Conservation (phyloP, 1,140 invertebrate genomes). For the Nilaparvata lugens region DNA sequence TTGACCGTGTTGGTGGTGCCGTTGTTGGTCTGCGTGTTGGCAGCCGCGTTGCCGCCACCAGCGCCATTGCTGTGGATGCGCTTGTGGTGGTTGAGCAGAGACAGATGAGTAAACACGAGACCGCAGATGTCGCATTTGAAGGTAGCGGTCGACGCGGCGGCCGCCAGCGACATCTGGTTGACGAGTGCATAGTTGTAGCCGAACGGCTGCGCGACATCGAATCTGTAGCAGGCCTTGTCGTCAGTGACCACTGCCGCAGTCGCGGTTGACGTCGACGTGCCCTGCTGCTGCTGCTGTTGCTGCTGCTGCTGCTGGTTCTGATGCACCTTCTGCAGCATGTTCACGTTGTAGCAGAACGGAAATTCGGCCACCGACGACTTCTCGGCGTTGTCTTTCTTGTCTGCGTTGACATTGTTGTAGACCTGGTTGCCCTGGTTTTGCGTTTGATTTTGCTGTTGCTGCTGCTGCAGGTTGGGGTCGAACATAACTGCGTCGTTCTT, state of each 20-base stretch:
- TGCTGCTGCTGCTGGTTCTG: constrained; percentile 32
- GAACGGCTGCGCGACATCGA: constrained; percentile 44
- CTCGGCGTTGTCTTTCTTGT: constrained; percentile 20
- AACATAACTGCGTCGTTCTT: constrained; percentile 22
- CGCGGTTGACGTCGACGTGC: constrained; percentile 28
- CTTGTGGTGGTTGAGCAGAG: constrained; percentile 70
- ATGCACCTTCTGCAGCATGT: constrained; percentile 42
- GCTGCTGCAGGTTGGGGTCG: constrained; percentile 19
- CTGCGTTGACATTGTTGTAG: constrained; percentile 9
- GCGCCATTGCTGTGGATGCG: constrained; percentile 49
- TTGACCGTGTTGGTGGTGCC: constrained; percentile 19
- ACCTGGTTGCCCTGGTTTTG: constrained; percentile 13
- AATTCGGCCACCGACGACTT: constrained; percentile 38
- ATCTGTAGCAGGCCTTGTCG: constrained; percentile 44
- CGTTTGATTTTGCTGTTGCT: constrained; percentile 15
- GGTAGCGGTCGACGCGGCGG: constrained; percentile 63
- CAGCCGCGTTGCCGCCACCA: constrained; percentile 29
- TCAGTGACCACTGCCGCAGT: constrained; percentile 34
- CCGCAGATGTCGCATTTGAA: constrained; percentile 81
- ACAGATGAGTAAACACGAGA: constrained; percentile 67
- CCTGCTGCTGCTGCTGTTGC: constrained; percentile 26
- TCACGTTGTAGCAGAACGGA: constrained; percentile 46
- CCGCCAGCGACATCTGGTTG: constrained; percentile 45
- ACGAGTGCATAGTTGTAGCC: constrained; percentile 43
- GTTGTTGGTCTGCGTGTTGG: constrained; percentile 26